Base-by-base conservation (phyloP, 2,797 vertebrate species). In the Pogoniulus pusillus region DNA sequence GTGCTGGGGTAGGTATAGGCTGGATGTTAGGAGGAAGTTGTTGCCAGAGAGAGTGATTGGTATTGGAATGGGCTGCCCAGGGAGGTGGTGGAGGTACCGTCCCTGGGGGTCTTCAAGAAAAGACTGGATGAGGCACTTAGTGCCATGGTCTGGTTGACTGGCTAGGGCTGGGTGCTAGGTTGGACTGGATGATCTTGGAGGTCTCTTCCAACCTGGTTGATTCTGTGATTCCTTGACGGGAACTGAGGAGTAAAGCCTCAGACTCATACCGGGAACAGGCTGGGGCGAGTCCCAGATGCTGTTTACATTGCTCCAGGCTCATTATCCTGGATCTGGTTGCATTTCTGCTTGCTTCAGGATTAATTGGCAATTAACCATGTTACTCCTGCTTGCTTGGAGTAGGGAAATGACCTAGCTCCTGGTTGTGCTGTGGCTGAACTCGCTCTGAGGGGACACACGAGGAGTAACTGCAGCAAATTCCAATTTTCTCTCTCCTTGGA, bases 401-500 rank as follows among this genome's bases (percentile, higher is more conserved):
- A 7, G 39, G 82, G 84, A 64, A 89, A 65, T 69, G 20, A 57
- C 71, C 80, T 80, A 43, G 71, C 35, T 66, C 12, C 0, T 30
- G 84, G 62, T 51, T 60, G 82, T 78, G 73, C 62, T 34, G 79
- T n/a, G 14, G 3, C 64, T 23, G 47, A 11, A 37, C 26, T 59
- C 37, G 34, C 23, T 82, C 70, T 1, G 34, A 6, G 75, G 92
- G 82, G 55, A 85, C 16, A 6, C 8, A 1, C 19, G 29, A 34
- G 58, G 51, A 89, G 77, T 81, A 89, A 94, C 51, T 63, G 87
- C 72, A 72, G 73, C 65, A 63, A 54, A 81, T 78, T 70, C 84
- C 74, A 59, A n/a, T 89, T 93, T 89, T 81, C 89, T 75, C 65
- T 49, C 27, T 79, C 60, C 8, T 60, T 82, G 90, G 90, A 91